phyloP scores from a whole-genome alignment of 2,888 invertebrate genomes.

The Anorthoa munda region DNA sequence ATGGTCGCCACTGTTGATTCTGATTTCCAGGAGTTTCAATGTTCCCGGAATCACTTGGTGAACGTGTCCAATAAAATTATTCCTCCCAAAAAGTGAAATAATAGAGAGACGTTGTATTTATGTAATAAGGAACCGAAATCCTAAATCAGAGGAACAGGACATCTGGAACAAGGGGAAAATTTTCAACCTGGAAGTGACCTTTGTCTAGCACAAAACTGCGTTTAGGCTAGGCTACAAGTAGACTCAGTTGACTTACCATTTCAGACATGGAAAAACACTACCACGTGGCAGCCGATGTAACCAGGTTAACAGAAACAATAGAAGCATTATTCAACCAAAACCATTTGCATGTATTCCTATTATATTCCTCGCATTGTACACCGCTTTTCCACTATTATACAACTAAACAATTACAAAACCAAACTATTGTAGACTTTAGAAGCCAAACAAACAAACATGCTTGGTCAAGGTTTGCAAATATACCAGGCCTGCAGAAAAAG shows the following conservation, averaged over 20 bases:
- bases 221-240: no score
- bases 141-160: no score
- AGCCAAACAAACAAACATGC: constrained; percentile 26
- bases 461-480: constrained; percentile 53
- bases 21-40: no score
- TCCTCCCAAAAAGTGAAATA: no score
- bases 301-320: constrained; percentile 56
- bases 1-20: no score
- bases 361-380: constrained; percentile 41
- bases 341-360: constrained; percentile 19
- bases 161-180: no score
- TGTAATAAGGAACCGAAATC: no score
- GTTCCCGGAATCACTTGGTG: no score
- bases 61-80: no score
- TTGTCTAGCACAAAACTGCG: not conserved
- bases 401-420: constrained; percentile 21
- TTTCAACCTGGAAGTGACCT: not conserved
- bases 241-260: not conserved
- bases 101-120: no score
- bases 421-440: constrained; percentile 41
- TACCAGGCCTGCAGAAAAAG: constrained; percentile 23
- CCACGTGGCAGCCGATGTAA: constrained; percentile 23
- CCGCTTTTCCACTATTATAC: constrained; percentile 11
- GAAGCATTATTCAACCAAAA: constrained; percentile 43
- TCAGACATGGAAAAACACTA: constrained; percentile 1